Base-by-base conservation (phyloP, 1,140 invertebrate genomes). In the Aphidius ervi region DNA sequence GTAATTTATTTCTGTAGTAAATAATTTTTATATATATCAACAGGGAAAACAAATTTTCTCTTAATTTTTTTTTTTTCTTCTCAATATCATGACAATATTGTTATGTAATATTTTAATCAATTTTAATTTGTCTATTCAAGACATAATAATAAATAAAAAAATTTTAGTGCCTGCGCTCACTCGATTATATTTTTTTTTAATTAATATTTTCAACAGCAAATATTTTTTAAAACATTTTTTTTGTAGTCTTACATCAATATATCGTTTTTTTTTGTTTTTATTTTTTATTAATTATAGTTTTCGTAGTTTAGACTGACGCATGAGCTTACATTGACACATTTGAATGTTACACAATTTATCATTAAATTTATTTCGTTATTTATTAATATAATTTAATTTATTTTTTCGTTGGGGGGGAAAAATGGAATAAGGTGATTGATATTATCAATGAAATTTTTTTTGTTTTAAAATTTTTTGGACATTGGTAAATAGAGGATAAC, bases 21-120 rank as follows among this genome's bases (percentile, higher is more conserved):
- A 31, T 31, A 31, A 31, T 31, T 31, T 23, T 23, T 16, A 58
- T 53, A 75, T 76, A 74, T 74, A 73, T 77, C 72, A 77, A 77
- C 75, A 76, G 75, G 74, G 73, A 71, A 71, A 75, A 69, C 65
- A 68, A 59, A 64, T 61, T 53, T 60, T 58, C 6, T 52, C 50
- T 43, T 49, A 47, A 8, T 55, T 61, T 61, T 47, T 46, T 47
- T 46, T 53, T 61, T 23, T 31, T 31, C 4, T 31, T 31, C 1
- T 31, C 2, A 31, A 31, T 31, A 31, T 31, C 23, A 31, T 31
- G 23, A 31, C 4, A 4, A 31, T 31, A 31, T 31, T 31, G 4
- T 31, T 31, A 31, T 3, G 2, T 31, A 31, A 31, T 31, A 31
- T 31, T 31, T 31, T 31, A 31, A 31, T 31, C 23, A 31, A 31